Percentiles rank a stretch among this genome's conserved stretches.
Evolutionary conservation across 2,797 vertebrate species (phyloP).

Genomic region (Arrhamphus sclerolepis): DNA sequence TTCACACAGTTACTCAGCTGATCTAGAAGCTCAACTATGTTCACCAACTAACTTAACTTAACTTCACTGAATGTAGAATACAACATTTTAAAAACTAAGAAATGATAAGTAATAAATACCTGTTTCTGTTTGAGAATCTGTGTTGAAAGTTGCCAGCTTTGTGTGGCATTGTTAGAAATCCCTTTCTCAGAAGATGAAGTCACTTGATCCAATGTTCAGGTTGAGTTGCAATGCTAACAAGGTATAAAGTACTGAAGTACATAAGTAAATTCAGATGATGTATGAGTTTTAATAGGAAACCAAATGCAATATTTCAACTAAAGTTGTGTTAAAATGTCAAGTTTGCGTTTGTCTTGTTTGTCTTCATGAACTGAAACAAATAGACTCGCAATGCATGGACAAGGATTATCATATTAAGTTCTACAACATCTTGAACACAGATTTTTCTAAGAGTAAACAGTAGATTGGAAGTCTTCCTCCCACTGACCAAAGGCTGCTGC

Average conservation of each 20-base stretch:
- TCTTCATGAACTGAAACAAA: constrained; percentile 3
- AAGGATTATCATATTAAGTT: constrained; percentile 6
- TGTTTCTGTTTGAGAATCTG: too few relatives aligned
- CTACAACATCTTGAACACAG: constrained; percentile 17
- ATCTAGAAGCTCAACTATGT: too few relatives aligned
- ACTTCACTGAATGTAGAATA: too few relatives aligned
- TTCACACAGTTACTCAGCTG: too few relatives aligned
- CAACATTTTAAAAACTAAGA: too few relatives aligned
- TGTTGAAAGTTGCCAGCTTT: too few relatives aligned
- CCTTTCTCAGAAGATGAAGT: too few relatives aligned
- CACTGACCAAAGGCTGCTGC: constrained; percentile 40
- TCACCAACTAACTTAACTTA: too few relatives aligned
- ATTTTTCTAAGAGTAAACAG: constrained; percentile 35
- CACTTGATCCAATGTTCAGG: background rate
- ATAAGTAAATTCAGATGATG: background rate
- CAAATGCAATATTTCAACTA: constrained; percentile 37
- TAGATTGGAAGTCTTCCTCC: constrained; percentile 14
- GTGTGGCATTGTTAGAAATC: too few relatives aligned
- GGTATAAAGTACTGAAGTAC: too few relatives aligned
- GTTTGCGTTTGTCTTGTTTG: constrained; percentile 5
- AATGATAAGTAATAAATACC: too few relatives aligned
- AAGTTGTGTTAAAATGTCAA: constrained; percentile 31
- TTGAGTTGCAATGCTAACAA: background rate
- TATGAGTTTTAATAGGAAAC: constrained; percentile 10
- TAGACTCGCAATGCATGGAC: constrained; percentile 8